phyloP scores from a whole-genome alignment of 1,140 invertebrate genomes.

The Brachionus plicatilis region DNA sequence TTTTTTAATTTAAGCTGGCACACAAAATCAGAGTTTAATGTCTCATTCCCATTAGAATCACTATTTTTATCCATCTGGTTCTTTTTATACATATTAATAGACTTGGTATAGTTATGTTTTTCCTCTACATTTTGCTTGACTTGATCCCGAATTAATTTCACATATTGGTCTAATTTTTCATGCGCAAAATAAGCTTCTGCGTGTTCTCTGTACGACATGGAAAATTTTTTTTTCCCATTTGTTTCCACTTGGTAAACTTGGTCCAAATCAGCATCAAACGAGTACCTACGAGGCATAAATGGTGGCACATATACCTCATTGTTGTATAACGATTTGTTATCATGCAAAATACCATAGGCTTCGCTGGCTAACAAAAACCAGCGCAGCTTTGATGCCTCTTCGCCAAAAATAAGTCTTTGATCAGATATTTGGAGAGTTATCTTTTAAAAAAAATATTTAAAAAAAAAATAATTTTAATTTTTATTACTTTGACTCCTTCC shows the following conservation, averaged over 20 bases:
- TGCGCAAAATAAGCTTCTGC: not conserved
- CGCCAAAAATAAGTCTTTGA: conserved; percentile 66
- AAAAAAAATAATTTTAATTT: not conserved
- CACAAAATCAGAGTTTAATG: not conserved
- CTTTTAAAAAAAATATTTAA: conserved; percentile 47
- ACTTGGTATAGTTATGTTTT: not conserved
- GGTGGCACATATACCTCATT: not conserved
- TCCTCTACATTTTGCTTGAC: not conserved
- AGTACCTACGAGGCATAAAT: not conserved
- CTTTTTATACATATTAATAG: not conserved
- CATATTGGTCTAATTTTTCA: not conserved
- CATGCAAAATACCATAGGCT: conserved; percentile 32
- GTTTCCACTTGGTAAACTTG: not conserved
- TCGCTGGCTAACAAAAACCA: conserved; percentile 58
- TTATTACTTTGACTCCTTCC: not conserved
- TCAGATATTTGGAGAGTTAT: conserved; percentile 67
- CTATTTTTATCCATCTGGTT: not conserved
- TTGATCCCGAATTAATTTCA: not conserved
- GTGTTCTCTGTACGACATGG: not conserved
- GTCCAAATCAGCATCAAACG: not conserved
- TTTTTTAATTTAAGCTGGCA: conserved; percentile 38
- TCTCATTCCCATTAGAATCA: not conserved
- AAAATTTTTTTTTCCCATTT: not conserved
- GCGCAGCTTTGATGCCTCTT: conserved; percentile 64
- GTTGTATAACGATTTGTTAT: conserved; percentile 20